Evolutionary conservation across 2,797 vertebrate species (phyloP).

Genomic region (Notamacropus eugenii): DNA sequence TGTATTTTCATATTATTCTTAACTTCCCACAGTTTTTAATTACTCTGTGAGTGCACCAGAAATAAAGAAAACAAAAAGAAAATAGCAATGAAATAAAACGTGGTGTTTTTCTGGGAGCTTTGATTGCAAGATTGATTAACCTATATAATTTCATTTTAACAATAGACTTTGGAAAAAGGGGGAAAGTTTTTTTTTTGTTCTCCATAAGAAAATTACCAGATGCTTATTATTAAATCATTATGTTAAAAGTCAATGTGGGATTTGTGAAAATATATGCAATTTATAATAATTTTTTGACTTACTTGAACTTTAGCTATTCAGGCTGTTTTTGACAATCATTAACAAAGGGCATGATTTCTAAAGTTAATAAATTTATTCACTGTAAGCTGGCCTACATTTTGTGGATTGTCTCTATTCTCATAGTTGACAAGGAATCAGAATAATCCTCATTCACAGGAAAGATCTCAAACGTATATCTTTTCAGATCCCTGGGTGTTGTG

Average conservation of each 20-base stretch:
- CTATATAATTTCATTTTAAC: conserved; percentile 65
- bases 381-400: background rate
- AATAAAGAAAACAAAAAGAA: background rate
- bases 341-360: conserved; percentile 16
- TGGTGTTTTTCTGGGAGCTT: conserved; percentile 44
- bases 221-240: conserved; percentile 67
- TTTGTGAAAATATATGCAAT: conserved; percentile 57
- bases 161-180: conserved; percentile 59
- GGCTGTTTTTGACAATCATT: conserved; percentile 17
- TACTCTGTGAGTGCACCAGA: background rate
- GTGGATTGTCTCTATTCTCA: background rate
- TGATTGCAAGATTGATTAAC: conserved; percentile 76
- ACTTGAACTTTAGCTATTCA: background rate
- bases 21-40: background rate
- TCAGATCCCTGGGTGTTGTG: background rate
- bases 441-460: background rate
- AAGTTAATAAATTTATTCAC: background rate
- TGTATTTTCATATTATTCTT: conserved; percentile 12
- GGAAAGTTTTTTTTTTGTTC: conserved; percentile 62
- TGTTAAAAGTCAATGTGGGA: conserved; percentile 53
- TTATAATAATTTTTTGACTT: conserved; percentile 62
- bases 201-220: conserved; percentile 69
- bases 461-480: background rate
- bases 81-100: conserved; percentile 29
- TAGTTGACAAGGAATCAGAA: background rate